Evolutionary conservation across 2,797 vertebrate species (phyloP).

Genomic region (Nyctibius grandis): DNA sequence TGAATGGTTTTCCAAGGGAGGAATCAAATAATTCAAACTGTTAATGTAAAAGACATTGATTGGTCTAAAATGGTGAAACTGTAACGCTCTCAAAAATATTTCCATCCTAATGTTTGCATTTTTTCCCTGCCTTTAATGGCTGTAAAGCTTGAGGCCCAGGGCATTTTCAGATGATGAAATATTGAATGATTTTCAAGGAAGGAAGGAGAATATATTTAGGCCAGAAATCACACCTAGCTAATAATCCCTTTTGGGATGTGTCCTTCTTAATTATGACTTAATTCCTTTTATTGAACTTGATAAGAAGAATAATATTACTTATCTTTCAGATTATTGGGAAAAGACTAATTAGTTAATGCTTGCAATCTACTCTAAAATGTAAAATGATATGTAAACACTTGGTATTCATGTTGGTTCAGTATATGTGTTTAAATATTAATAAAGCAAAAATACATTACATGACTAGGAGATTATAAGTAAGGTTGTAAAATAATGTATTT

Average conservation of each 20-base stretch:
- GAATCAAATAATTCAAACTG: neutral
- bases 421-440: neutral
- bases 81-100: neutral
- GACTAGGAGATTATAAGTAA: neutral
- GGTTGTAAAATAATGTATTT: neutral
- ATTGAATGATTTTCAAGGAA: neutral
- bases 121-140: neutral
- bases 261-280: neutral
- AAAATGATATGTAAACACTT: neutral
- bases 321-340: neutral
- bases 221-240: neutral
- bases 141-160: neutral
- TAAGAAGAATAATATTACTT: neutral
- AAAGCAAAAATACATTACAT: neutral
- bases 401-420: neutral
- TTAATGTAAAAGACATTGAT: neutral
- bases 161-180: neutral
- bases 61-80: neutral
- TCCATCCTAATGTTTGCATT: neutral
- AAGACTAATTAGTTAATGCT: neutral
- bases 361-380: neutral
- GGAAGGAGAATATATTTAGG: neutral
- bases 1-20: neutral
- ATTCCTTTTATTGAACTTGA: neutral
- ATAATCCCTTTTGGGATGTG: neutral